Percentiles rank a stretch among this genome's conserved stretches.
Evolutionary conservation across 37 sponge, comb jelly and placozoan species (phyloP).

Genomic region (Bolinopsis microptera): DNA sequence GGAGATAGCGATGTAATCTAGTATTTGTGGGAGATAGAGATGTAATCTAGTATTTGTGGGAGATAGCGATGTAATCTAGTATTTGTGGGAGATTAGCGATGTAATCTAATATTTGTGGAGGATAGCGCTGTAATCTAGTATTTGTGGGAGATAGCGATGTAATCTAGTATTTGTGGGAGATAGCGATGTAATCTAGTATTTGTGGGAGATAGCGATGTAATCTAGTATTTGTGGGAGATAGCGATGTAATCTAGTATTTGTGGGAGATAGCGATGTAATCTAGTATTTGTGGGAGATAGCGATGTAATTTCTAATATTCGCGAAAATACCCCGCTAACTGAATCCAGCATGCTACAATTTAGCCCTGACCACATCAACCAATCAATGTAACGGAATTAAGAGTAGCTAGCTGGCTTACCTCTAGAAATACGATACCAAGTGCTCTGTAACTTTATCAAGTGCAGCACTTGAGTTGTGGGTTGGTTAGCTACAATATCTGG

Average conservation of each 20-base stretch:
- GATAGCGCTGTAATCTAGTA: background rate
- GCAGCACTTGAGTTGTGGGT: background rate
- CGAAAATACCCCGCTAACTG: background rate
- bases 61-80: background rate
- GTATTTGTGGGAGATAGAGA: background rate
- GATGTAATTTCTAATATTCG: background rate
- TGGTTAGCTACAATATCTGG: too few relatives aligned
- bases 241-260: background rate
- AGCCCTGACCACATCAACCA: background rate
- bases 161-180: too few relatives aligned
- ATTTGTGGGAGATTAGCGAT: too few relatives aligned
- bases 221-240: background rate
- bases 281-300: background rate
- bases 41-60: background rate
- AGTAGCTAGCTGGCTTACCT: too few relatives aligned
- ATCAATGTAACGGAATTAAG: background rate
- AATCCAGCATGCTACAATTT: background rate
- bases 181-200: background rate
- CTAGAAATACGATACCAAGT: background rate
- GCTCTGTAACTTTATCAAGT: background rate
- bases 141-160: background rate
- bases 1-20: background rate
- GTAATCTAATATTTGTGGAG: background rate
- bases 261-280: too few relatives aligned
- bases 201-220: background rate